Base-by-base conservation (phyloP, 2,888 invertebrate species). In the Leptogaster cylindrica region DNA sequence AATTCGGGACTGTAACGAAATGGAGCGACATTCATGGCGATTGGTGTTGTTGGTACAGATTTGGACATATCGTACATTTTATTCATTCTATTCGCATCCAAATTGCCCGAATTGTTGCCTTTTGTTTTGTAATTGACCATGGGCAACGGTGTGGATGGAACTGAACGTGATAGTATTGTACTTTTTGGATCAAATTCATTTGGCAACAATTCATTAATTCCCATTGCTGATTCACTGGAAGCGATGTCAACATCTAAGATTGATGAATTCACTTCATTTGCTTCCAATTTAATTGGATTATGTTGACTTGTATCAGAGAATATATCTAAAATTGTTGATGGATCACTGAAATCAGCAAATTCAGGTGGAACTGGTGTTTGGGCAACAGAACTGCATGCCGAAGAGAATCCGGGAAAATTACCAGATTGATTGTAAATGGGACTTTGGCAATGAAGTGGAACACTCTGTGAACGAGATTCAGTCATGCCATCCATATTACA, bases 1-100 rank as follows among this genome's bases (percentile, higher is more conserved):
- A 77, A 73, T 55, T 79, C 80, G 2, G 81, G 81, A 72, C 85
- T 86, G 74, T 86, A 87, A 68, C 86, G 85, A 73, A 87, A 87
- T 44, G 85, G 83, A 72, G 79, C 82, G 70, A 83, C 82, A 10
- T 82, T 80, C 68, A 87, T 78, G 75, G 77, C 67, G 73, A 87
- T 84, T 12, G 92, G 92, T 14, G 90, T 90, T 2, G 90, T 88
- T 20, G 92, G 91, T 79, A 91, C 90, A 0, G 92, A 92, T 76
- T 89, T 88, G 10, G 90, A 89, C 73, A 85, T 83, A 39, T 86
- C 85, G 72, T 85, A 83, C n/a, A 81, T 74, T 55, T 75, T 73
- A 69, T 27, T 70, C 16, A 52, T 39, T 72, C 71, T 82, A 82
- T 39, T 81, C 70, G 68, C 81, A 81, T 39, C 82, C 74, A n/a